Base-by-base conservation (phyloP, 2,888 invertebrate genomes). In the Ecliptopera silaceata region DNA sequence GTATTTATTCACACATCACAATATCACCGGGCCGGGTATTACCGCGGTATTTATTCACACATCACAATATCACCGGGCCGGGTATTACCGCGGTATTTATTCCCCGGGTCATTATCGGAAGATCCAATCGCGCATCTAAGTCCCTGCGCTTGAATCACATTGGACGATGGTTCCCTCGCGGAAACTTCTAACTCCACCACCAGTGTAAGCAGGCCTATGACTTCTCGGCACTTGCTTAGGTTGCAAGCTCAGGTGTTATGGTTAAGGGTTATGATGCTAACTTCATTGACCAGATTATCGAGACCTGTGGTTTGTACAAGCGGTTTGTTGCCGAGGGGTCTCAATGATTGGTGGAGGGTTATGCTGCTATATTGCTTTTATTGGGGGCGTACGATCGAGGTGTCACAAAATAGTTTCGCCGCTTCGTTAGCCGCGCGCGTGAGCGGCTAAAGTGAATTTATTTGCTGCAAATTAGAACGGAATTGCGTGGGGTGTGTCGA, bases 1-100 rank as follows among this genome's bases (percentile, higher is more conserved):
- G 82, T 83, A 84, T 85, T 85, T 84, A 86, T 86, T 78, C 81
- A n/a, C n/a, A n/a, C n/a, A n/a, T n/a, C n/a, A n/a, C n/a, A n/a
- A n/a, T n/a, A n/a, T n/a, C n/a, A n/a, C 20, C 26, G 26, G 26
- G 5, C 26, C 5, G 26, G 26, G 26, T 26, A 80, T 78, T 80
- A 79, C 75, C 77, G 65, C 65, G 78, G 82, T 83, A 84, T 85
- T 85, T 84, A 86, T 86, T 78, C 81, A n/a, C n/a, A n/a, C n/a
- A n/a, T n/a, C n/a, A n/a, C n/a, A n/a, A n/a, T n/a, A n/a, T n/a
- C n/a, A n/a, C 20, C 26, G 26, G 26, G 5, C 26, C 5, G 26
- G 26, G 26, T 26, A 80, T 78, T 80, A 79, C 75, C 77, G 65
- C 65, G 78, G 82, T 83, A 84, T 85, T 85, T 84, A 86, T 86